These are phyloP conservation scores for Sapayoa aenigma DNA, from an alignment of 2,113 vertebrate species.

Conservation along the genomic window DNA sequence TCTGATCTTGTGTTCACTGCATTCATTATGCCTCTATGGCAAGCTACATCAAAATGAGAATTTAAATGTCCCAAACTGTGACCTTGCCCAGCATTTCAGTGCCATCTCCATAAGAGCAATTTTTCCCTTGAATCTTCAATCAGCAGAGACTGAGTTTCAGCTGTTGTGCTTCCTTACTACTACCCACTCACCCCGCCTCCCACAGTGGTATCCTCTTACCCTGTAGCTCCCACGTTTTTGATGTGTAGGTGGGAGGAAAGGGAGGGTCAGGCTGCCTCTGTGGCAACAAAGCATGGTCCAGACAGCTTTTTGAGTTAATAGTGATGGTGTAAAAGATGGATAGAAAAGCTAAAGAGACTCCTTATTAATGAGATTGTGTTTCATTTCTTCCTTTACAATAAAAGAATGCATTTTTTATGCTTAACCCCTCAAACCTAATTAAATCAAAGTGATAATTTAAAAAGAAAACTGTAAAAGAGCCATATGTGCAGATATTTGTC, in stretches of 20 bases:
- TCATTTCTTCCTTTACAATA: neutral
- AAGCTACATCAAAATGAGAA: neutral
- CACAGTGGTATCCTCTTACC: neutral
- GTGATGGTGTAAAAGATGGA: neutral
- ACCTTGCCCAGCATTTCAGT: neutral
- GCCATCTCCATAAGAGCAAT: neutral
- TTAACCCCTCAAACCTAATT: constrained; percentile 54
- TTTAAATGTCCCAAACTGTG: neutral
- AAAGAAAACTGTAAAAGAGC: constrained; percentile 61
- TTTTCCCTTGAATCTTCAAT: neutral
- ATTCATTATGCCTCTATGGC: neutral
- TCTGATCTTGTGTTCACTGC: neutral
- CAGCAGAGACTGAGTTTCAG: neutral
- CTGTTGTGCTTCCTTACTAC: neutral
- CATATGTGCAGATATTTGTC: constrained; percentile 57
- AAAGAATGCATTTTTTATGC: neutral
- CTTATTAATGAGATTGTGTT: neutral
- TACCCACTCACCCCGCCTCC: rapidly evolving
- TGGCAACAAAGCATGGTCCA: neutral
- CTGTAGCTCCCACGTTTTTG: neutral
- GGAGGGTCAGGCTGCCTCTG: neutral
- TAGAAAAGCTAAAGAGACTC: neutral
- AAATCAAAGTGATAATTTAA: constrained; percentile 63
- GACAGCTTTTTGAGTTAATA: neutral
- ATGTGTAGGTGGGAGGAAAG: neutral